Evolutionary conservation across 2,888 invertebrate genomes (phyloP).

Genomic region (Coelogynopora nodosa): DNA sequence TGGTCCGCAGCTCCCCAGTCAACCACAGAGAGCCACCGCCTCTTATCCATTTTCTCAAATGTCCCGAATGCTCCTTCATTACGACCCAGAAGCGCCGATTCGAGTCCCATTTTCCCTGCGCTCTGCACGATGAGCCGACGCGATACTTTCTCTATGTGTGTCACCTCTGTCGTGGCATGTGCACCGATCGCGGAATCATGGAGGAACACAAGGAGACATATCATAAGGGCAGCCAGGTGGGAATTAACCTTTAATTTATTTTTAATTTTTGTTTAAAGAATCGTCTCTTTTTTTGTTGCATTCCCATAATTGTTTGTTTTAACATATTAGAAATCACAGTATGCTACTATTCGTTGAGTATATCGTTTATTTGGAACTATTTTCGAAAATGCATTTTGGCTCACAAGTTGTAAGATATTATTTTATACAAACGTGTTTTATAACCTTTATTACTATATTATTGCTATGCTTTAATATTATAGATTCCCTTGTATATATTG

Average conservation of each 20-base stretch:
- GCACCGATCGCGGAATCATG: slow-evolving; percentile 33
- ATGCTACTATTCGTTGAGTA: no score
- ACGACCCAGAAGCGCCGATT: slow-evolving; percentile 11
- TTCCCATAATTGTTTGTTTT: no score
- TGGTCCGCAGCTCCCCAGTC: not conserved
- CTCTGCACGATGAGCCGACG: slow-evolving; percentile 15
- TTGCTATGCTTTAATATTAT: no score
- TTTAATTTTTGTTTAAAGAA: no score
- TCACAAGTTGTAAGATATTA: no score
- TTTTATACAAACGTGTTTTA: no score
- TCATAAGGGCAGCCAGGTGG: slow-evolving; percentile 7
- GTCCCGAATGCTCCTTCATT: slow-evolving; percentile 30
- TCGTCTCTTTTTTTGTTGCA: no score
- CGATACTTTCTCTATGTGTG: slow-evolving; percentile 32
- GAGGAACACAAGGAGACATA: slow-evolving; percentile 34
- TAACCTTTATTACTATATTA: no score
- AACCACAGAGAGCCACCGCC: not conserved
- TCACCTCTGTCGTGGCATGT: slow-evolving; percentile 12
- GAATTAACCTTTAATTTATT: not conserved
- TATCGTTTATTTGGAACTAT: no score
- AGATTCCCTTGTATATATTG: no score
- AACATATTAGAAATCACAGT: no score
- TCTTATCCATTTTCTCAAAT: slow-evolving; percentile 22
- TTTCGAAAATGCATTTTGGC: no score
- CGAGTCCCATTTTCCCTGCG: slow-evolving; percentile 36